Evolutionary conservation across 2,888 invertebrate species (phyloP), one percentile per base, ranked within the genome.

Genomic region (Branchellion lobata): DNA sequence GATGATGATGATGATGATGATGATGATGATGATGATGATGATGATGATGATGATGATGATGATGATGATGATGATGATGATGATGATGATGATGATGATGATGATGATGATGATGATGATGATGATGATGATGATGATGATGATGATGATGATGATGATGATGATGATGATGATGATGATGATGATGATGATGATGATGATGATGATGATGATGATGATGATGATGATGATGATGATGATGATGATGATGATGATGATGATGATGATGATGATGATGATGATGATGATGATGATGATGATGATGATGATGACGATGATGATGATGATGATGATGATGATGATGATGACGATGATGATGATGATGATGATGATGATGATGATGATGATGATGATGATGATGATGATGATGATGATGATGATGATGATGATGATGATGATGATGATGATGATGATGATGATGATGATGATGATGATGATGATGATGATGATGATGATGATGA

Each of bases 41-140:
- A 69, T 69, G 27, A 69, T 69, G 21, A 69, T 69, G 21, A 69
- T 69, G 27, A 33, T 34, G 27, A 69, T 69, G 27, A 69, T 69
- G 21, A 69, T 69, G 27, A 69, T 69, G 21, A n/a, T 33, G 2
- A 18, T 31, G 27, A 33, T 3, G 21, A 69, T 69, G 33, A 69
- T 69, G 27, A 33, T 69, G 21, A 69, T 31, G 33, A 33, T 69
- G 21, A 34, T 69, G 21, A 69, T 33, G 21, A 69, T 69, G 21
- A 69, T 69, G 21, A 69, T 69, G 33, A 69, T 33, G 33, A 69
- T 31, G 21, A 69, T 33, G 27, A 69, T 33, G 27, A 69, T 69
- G 21, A 33, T 34, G 27, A 69, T 69, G 33, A 34, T 75, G 29
- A 47, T 29, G 24, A 69, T 31, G 27, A 69, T 33, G 21, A 33